phyloP scores from a whole-genome alignment of 2,888 invertebrate genomes.

The Fabriciana adippe region DNA sequence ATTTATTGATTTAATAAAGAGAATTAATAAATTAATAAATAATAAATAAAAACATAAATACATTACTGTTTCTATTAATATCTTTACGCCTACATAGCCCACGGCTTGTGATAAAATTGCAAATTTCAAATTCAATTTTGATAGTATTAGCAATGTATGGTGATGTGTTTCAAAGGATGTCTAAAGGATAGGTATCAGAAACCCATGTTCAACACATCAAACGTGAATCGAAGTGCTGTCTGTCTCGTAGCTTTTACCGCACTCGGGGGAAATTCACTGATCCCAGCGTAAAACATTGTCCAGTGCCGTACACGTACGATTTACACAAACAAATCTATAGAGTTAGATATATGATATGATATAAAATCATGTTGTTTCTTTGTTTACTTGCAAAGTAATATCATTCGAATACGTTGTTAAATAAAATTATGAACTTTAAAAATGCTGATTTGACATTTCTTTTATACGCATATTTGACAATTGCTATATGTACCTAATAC shows the following conservation, averaged over 20 bases:
- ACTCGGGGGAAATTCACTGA: slow-evolving; percentile 76
- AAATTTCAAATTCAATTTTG: slow-evolving; percentile 1
- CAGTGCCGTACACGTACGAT: slow-evolving; percentile 8
- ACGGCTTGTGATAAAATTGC: slow-evolving; percentile 12
- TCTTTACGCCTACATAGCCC: too few species aligned
- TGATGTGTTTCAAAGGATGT: slow-evolving; percentile 11
- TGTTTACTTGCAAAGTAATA: not conserved
- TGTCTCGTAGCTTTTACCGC: slow-evolving; percentile 64
- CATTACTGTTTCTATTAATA: too few species aligned
- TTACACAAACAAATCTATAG: slow-evolving; percentile 14
- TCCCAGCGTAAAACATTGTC: slow-evolving; percentile 49
- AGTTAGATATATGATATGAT: not conserved
- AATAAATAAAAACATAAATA: too few species aligned
- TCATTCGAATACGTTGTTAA: not conserved
- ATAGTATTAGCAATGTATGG: not conserved
- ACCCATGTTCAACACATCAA: slow-evolving; percentile 56
- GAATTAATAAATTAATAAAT: too few species aligned
- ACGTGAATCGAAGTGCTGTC: slow-evolving; percentile 59
- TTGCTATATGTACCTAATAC: too few species aligned
- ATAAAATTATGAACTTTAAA: not conserved
- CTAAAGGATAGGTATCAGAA: slow-evolving; percentile 22
- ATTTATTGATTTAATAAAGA: too few species aligned
- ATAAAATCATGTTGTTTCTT: not conserved
- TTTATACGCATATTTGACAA: too few species aligned
- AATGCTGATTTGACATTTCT: too few species aligned